Evolutionary conservation across 2,113 vertebrate species (phyloP), one percentile per base, ranked within the genome.

Genomic region (Nothoprocta pentlandii): DNA sequence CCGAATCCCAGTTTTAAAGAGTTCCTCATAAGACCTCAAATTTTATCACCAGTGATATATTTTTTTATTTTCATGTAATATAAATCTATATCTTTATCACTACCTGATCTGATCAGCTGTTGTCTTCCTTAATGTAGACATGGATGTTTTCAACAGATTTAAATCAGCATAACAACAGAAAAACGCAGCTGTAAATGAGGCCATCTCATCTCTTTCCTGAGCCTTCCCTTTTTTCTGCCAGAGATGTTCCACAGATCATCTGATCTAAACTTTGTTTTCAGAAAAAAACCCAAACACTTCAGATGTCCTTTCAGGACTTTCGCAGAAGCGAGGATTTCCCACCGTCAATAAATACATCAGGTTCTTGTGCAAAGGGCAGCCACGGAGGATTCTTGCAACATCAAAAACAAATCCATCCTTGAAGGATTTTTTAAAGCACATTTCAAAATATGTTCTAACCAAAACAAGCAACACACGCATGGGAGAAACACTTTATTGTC

Each of bases 311-410:
- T 81, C 42, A 87, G 96, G 85, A 90, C 87, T 95, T 96, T 96
- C 91, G 89, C 87, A 68, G 92, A 96, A 97, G 53, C n/a, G 80
- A 95, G 85, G 58, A 90, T 87, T 97, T 95, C 93, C 77, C 58
- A 86, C 85, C 69, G 46, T 16, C 73, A 75, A 68, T 76, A 62
- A 94, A 94, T 71, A 89, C 58, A 84, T 67, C 70, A 88, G 90
- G 68, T 86, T 95, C 94, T 90, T 94, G 89, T 94, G 87, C 93
- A 96, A 96, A 97, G 92, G 92, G 91, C 96, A 96, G 89, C 85
- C 92, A 94, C 53, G 26, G 58, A 95, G 85, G 79, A 85, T 75
- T 84, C 89, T 96, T 96, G 96, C 95, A 73, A 97, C 96, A 95
- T 85, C 87, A 81, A 85, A 95, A 95, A 93, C 88, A 97, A 93